These are phyloP conservation scores for Noctua pronuba DNA, from an alignment of 2,888 invertebrate species.

Conservation along the genomic window DNA sequence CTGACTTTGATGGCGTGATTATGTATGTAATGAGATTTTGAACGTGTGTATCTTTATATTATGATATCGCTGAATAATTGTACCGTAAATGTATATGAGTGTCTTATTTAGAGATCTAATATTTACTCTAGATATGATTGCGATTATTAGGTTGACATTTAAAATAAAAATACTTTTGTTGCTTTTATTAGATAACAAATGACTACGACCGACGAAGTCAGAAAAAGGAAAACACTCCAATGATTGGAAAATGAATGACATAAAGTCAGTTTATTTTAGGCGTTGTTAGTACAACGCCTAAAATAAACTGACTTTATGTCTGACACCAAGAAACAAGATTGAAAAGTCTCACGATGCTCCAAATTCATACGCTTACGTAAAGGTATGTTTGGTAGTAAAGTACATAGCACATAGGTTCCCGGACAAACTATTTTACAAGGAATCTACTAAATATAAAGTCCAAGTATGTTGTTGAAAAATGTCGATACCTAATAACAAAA, in stretches of 20 bases:
- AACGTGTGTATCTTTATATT: constrained; percentile 15
- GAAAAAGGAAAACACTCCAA: not conserved
- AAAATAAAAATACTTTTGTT: not conserved
- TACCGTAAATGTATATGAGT: not conserved
- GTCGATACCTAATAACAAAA: constrained; percentile 27
- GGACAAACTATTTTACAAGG: not conserved
- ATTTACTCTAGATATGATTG: not conserved
- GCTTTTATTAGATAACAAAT: not conserved
- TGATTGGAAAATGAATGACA: too few species aligned
- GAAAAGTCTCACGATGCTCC: not conserved
- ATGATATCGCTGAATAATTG: constrained; percentile 11
- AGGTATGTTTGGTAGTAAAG: not conserved
- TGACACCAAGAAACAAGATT: not conserved
- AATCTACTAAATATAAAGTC: constrained; percentile 4
- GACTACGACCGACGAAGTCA: not conserved
- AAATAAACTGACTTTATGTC: not conserved
- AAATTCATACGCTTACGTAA: not conserved
- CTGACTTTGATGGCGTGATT: constrained; percentile 70
- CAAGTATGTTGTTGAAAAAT: constrained; percentile 17
- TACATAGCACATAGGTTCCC: not conserved
- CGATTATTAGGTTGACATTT: not conserved
- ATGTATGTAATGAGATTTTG: constrained; percentile 66
- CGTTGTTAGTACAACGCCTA: too few species aligned
- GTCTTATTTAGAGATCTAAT: not conserved
- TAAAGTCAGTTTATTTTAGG: too few species aligned